phyloP scores from a whole-genome alignment of 1,140 invertebrate species.

The Ectropis grisescens region DNA sequence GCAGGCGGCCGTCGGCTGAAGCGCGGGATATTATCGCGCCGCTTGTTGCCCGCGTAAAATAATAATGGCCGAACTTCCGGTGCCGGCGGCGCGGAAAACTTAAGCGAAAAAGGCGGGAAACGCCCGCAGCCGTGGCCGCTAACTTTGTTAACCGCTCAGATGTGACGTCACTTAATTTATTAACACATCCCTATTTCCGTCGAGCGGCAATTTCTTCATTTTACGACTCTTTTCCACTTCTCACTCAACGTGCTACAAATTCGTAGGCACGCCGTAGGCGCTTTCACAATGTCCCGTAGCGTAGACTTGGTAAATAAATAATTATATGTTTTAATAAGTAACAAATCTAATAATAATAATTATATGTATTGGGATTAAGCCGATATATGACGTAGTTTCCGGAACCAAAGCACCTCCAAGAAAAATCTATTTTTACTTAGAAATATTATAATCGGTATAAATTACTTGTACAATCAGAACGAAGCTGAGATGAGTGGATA shows the following conservation, averaged over 20 bases:
- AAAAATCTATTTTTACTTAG: too few relatives aligned
- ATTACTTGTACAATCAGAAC: too few relatives aligned
- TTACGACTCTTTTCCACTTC: conserved; percentile 46
- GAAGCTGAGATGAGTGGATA: too few relatives aligned
- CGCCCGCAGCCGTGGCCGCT: conserved; percentile 32
- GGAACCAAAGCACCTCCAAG: too few relatives aligned
- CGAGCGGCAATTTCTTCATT: conserved; percentile 31
- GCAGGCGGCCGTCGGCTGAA: conserved; percentile 24
- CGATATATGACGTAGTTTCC: too few relatives aligned
- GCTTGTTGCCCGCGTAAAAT: conserved; percentile 72
- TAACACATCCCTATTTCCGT: conserved; percentile 48
- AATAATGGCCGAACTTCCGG: conserved; percentile 70
- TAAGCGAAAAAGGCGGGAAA: conserved; percentile 55
- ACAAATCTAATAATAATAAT: too few relatives aligned
- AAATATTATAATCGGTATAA: too few relatives aligned
- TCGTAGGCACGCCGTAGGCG: conserved; percentile 9
- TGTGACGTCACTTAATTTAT: conserved; percentile 68
- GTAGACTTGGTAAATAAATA: too few relatives aligned
- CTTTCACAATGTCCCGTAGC: too few relatives aligned
- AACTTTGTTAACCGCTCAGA: conserved; percentile 51
- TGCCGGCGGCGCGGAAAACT: conserved; percentile 60
- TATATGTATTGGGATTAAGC: too few relatives aligned
- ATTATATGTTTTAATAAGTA: too few relatives aligned
- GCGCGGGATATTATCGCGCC: conserved; percentile 68
- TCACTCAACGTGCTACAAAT: conserved; percentile 28